These are phyloP conservation scores for Pleuronectes platessa DNA, from an alignment of 2,113 vertebrate species.

Conservation along the genomic window DNA sequence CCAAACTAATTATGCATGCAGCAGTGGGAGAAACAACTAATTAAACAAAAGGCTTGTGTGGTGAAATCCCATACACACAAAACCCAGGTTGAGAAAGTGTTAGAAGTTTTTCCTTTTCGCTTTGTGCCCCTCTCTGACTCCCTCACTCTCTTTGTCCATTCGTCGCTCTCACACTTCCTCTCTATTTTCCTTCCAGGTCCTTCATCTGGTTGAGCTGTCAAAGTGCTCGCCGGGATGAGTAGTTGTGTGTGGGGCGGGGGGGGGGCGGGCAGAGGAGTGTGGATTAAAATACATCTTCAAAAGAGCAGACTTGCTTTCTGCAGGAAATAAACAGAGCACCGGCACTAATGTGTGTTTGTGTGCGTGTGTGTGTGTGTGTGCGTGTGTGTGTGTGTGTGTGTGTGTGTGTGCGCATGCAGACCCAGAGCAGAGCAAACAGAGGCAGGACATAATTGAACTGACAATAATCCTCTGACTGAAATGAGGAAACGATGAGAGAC, in stretches of 20 bases:
- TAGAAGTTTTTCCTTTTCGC: slow-evolving; percentile 34
- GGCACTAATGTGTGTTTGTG: background rate
- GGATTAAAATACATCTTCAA: slow-evolving; percentile 73
- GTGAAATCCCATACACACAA: slow-evolving; percentile 57
- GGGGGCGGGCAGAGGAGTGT: background rate
- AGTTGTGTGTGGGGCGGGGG: background rate
- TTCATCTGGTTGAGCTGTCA: slow-evolving; percentile 45
- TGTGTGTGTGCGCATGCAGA: slow-evolving; percentile 1
- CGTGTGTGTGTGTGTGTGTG: too few relatives aligned
- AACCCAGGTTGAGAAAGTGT: slow-evolving; percentile 47
- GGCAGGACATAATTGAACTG: slow-evolving; percentile 52
- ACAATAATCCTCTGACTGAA: slow-evolving; percentile 56
- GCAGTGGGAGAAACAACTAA: slow-evolving; percentile 71
- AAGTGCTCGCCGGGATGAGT: slow-evolving; percentile 36
- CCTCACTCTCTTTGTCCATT: slow-evolving; percentile 24
- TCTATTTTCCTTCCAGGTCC: slow-evolving; percentile 26
- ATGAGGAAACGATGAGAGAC: slow-evolving; percentile 38
- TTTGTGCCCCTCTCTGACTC: slow-evolving; percentile 45
- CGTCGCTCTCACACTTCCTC: slow-evolving; percentile 20
- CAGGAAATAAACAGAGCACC: slow-evolving; percentile 51
- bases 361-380: too few relatives aligned
- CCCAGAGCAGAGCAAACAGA: slow-evolving; percentile 48
- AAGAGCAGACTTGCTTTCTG: slow-evolving; percentile 58
- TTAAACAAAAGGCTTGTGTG: slow-evolving; percentile 58
- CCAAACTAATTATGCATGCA: slow-evolving; percentile 71